phyloP scores from a whole-genome alignment of 1,140 invertebrate genomes.

The Drosophila bipectinata region DNA sequence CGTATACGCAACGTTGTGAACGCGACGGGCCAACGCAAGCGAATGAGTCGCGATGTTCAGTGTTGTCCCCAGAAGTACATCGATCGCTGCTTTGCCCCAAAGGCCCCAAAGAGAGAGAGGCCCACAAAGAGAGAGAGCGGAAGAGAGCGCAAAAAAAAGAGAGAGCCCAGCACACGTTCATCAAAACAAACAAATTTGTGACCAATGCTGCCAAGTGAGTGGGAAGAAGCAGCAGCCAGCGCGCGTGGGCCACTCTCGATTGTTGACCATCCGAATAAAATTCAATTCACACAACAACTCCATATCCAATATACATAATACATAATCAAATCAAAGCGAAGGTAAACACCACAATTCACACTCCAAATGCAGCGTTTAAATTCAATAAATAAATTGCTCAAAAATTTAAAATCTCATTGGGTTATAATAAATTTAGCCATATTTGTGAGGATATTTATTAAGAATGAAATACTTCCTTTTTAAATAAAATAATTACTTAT shows the following conservation, averaged over 20 bases:
- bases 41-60: conserved; percentile 48
- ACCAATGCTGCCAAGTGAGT: conserved; percentile 31
- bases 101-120: conserved; percentile 2
- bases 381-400: conserved; percentile 12
- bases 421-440: conserved; percentile 36
- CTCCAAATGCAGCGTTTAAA: conserved; percentile 11
- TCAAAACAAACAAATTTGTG: conserved; percentile 68
- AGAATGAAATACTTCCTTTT: neutral
- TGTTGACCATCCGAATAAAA: conserved; percentile 29
- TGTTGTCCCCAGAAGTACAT: conserved; percentile 59
- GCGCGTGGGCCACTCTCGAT: conserved; percentile 64
- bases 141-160: neutral
- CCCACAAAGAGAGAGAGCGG: neutral
- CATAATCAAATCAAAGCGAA: conserved; percentile 9
- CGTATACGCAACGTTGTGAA: conserved; percentile 74
- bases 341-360: conserved; percentile 8
- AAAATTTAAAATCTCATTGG: conserved; percentile 14
- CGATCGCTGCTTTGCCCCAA: conserved; percentile 19
- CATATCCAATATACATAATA: neutral
- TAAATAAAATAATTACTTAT: too few species aligned
- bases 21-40: conserved; percentile 58
- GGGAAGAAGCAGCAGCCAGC: conserved; percentile 17
- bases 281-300: conserved; percentile 14
- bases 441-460: conserved; percentile 1
- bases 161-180: conserved; percentile 30